Evolutionary conservation across 2,888 invertebrate genomes (phyloP), one percentile per base, ranked within the genome.

Genomic region (Plusia festucae): DNA sequence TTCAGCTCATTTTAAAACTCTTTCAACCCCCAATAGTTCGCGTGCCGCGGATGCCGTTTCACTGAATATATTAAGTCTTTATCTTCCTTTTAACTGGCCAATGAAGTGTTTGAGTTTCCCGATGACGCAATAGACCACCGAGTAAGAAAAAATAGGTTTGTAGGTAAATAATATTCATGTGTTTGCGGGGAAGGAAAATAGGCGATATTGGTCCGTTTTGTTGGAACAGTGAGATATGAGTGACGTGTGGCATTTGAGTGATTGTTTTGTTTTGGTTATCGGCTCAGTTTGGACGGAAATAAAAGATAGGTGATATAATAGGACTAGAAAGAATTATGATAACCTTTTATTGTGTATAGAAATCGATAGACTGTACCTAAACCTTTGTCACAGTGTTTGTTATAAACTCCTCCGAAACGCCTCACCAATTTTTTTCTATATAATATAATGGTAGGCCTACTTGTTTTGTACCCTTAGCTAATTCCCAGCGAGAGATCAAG

Each of bases 31-130:
- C 18, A 59, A 57, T 46, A 40, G 66, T 15, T 73, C 68, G 78
- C 73, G 73, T 73, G 73, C 59, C 49, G 20, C 30, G 61, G 77
- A 20, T 66, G 59, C 67, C 44, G 32, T 73, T 65, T 61, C 61
- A 72, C 58, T 62, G 73, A 66, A 73, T 73, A 73, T 77, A 77
- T 73, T 73, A 73, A 60, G 59, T 44, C 52, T 61, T 77, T 73
- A 77, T 73, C 78, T 73, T 73, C 75, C 75, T 70, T 78, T 68
- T 74, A 51, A 52, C 44, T 65, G n/a, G 22, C 65, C 46, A 63
- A 66, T 76, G 65, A 75, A 75, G 70, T 70, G 65, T 56, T 51
- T 58, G 20, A 60, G 54, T 65, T 67, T 76, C 44, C 52, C 53
- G 69, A 71, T 68, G 78, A 73, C 73, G 78, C 64, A 70, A 80